Conservation (phyloP, 2,888 invertebrate species). For the Cosmia pyralina region DNA sequence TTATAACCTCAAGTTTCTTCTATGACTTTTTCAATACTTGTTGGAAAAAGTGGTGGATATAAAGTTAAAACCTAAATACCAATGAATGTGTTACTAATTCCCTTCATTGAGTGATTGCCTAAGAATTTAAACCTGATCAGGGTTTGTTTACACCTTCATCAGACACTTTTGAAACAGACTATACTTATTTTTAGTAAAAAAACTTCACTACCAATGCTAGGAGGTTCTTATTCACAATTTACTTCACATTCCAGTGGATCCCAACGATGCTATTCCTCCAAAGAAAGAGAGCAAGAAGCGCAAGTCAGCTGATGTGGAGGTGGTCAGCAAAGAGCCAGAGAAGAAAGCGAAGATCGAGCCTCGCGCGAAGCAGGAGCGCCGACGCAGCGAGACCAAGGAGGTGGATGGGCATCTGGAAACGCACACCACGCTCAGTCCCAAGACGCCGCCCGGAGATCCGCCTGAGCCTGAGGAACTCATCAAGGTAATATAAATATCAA, state of each 20-base stretch:
- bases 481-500: constrained; percentile 83
- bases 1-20: too few relatives aligned
- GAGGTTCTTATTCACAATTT: constrained; percentile 1
- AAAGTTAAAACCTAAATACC: too few relatives aligned
- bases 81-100: too few relatives aligned
- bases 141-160: too few relatives aligned
- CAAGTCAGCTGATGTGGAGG: constrained; percentile 78
- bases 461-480: constrained; percentile 98
- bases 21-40: too few relatives aligned
- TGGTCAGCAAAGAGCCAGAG: constrained; percentile 76
- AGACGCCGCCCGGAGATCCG: constrained; percentile 95
- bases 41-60: too few relatives aligned
- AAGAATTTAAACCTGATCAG: too few relatives aligned
- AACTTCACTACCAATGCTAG: too few relatives aligned
- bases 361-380: constrained; percentile 77
- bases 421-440: constrained; percentile 94
- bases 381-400: constrained; percentile 87
- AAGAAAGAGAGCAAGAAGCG: constrained; percentile 81
- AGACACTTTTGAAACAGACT: too few relatives aligned
- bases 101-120: too few relatives aligned
- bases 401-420: constrained; percentile 94
- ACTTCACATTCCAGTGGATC: constrained; percentile 79
- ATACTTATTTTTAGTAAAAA: too few relatives aligned
- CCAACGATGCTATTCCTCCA: constrained; percentile 79
- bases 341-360: constrained; percentile 85